phyloP scores from a whole-genome alignment of 2,888 invertebrate species.

The Phaedon cochleariae region DNA sequence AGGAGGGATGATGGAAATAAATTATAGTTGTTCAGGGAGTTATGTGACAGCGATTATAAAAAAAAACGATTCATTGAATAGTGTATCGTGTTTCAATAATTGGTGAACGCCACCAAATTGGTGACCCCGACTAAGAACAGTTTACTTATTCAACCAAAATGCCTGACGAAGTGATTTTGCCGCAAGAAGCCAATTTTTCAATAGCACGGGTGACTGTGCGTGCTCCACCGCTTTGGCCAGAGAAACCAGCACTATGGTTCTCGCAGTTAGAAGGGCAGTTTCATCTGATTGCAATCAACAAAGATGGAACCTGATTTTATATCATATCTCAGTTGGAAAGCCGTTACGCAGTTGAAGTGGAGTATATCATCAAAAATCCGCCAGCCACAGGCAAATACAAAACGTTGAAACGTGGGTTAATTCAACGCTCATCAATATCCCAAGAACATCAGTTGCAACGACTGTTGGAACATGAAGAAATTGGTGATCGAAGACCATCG shows the following conservation, averaged over 20 bases:
- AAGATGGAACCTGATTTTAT: background rate
- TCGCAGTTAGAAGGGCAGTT: background rate
- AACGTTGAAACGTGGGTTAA: background rate
- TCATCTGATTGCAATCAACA: background rate
- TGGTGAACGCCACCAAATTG: too few relatives aligned
- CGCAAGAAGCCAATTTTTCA: too few relatives aligned
- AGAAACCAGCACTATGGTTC: background rate
- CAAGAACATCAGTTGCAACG: constrained; percentile 24
- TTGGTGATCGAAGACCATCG: constrained; percentile 11
- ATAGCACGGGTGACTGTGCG: too few relatives aligned
- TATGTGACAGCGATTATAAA: too few relatives aligned
- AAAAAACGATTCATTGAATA: too few relatives aligned
- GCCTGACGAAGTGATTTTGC: too few relatives aligned
- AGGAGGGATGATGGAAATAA: too few relatives aligned
- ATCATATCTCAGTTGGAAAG: background rate
- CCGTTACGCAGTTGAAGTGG: background rate
- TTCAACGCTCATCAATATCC: constrained; percentile 3
- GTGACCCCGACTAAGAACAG: too few relatives aligned
- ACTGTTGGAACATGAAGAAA: constrained; percentile 27
- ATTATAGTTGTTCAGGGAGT: too few relatives aligned
- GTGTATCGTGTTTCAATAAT: too few relatives aligned
- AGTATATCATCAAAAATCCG: background rate
- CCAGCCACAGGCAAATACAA: background rate
- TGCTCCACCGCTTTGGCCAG: too few relatives aligned
- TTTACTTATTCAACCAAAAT: too few relatives aligned